Evolutionary conservation across 2,113 vertebrate species (phyloP), one percentile per base, ranked within the genome.

Genomic region (Thamnaconus septentrionalis): DNA sequence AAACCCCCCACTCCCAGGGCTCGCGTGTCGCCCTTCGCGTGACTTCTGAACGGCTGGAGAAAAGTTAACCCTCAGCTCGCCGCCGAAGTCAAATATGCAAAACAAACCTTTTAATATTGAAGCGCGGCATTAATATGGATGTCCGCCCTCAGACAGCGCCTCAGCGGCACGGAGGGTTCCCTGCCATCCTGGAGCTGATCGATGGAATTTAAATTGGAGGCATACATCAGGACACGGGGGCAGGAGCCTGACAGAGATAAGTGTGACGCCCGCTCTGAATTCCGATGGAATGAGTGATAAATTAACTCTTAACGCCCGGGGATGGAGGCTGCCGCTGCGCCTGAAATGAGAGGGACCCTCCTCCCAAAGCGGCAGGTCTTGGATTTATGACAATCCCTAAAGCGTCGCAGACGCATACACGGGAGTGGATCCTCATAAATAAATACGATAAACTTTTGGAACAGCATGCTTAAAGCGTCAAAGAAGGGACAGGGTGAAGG

Each of bases 121-220:
- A 31, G 18, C 18, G 18, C 18, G 18, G 18, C 18, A 70, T 71
- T 52, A 62, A 84, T 69, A 65, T 70, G 75, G 71, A 79, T 80
- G 68, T 66, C 41, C 56, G 82, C 65, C 79, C 75, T 69, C 70
- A 80, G 82, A 71, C 75, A 43, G 76, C 40, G 4, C 69, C 82
- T 81, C 75, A 31, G 75, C 75, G 5, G 56, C 62, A 64, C 78
- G 72, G 83, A 74, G 83, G 66, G 80, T 77, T 81, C 68, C 11
- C 71, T 78, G 66, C 76, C 84, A 79, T 70, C 76, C 64, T n/a
- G 8, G 18, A 84, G 41, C 64, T 66, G 78, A 89, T 73, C 53
- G 83, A 83, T 84, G 64, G 66, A 73, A 69, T 84, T 85, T 84
- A 85, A 88, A 84, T 76, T 66, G 81, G 75, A 67, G 51, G 72